Base-by-base conservation (phyloP, 2,888 invertebrate species). In the Macroteleia sp. region DNA sequence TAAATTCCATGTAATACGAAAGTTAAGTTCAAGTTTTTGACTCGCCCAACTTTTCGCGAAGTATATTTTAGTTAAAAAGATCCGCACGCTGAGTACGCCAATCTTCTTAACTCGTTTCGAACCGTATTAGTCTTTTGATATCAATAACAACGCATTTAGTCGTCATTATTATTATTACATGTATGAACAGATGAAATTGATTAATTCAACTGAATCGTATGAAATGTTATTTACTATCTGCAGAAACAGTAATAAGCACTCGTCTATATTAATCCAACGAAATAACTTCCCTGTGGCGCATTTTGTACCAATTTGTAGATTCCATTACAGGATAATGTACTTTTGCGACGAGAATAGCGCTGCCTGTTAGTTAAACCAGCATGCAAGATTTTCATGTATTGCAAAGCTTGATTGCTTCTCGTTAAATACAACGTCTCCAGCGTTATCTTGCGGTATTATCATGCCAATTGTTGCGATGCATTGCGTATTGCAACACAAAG, bases 251-350 rank as follows among this genome's bases (percentile, higher is more conserved):
- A 74, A 74, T 67, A 74, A 74, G 52, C 42, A 52, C 34, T 54
- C 61, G 44, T 67, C 46, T 61, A 54, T 74, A 67, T 74, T 74
- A 74, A 74, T 67, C 61, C 67, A 54, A 32, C 39, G 28, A 74
- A 66, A 74, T 54, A 67, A 67, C 52, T 67, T 74, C 50, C 74
- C 74, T n/a, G 52, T 34, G 57, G 74, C 42, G 74, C 52, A 66
- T 74, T 73, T 66, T 74, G 66, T 66, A 66, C 59, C 67, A 74
- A 67, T 74, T 74, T 74, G 74, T 74, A 74, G 67, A 74, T 74
- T 74, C 74, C 67, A 74, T 74, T 74, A 74, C 61, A 46, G 59
- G 74, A 74, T 74, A 74, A 74, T 61, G 54, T 19, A 52, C 39
- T 66, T 66, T 48, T 66, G 34, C 44, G 44, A 66, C 59, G 52